Conservation (phyloP, 2,113 vertebrate species). For the Lophochroa leadbeateri region DNA sequence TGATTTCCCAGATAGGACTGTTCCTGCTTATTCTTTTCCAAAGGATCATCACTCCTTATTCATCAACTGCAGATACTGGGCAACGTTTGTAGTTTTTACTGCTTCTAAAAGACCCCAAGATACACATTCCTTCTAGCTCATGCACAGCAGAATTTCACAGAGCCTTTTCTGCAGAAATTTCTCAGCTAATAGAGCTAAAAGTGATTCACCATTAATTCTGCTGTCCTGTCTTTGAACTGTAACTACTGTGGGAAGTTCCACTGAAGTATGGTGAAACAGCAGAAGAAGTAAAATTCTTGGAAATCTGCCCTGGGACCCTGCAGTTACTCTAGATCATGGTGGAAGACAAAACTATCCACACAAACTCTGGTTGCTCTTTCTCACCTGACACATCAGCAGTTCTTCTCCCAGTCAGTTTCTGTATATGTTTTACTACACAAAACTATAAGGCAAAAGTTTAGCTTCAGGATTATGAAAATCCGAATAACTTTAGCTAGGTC, state of each 20-base stretch:
- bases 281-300: background rate
- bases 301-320: background rate
- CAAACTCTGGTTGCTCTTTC: background rate
- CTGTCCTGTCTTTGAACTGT: background rate
- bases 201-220: background rate
- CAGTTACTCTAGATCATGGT: background rate
- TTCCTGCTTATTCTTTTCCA: background rate
- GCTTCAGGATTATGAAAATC: background rate
- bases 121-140: background rate
- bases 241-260: background rate
- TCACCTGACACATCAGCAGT: background rate
- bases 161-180: background rate
- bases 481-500: background rate
- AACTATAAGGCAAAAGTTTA: background rate
- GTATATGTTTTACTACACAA: background rate
- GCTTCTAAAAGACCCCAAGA: background rate
- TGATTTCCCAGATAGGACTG: background rate
- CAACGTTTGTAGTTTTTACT: background rate
- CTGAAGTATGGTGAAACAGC: background rate
- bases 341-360: background rate
- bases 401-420: background rate
- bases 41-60: background rate
- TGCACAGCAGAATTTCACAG: background rate
- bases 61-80: background rate
- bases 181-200: background rate